Base-by-base conservation (phyloP, 2,888 invertebrate species). In the Pedicia rivosa region DNA sequence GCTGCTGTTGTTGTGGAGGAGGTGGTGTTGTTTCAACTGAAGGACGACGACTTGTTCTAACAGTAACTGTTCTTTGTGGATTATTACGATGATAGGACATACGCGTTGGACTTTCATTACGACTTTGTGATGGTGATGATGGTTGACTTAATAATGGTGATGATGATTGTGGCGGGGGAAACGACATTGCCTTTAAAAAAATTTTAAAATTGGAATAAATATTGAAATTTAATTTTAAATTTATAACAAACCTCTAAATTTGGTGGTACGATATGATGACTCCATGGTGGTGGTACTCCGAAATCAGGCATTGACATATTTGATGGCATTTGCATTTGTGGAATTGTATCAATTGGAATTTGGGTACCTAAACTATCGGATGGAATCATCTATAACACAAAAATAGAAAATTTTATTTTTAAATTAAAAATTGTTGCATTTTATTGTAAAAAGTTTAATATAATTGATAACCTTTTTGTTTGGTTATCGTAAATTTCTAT, bases 71-170 rank as follows among this genome's bases (percentile, higher is more conserved):
- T 27, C 56, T 46, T 34, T 57, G 50, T 41, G 32, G 46, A 40
- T 17, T 50, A 54, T 50, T 51, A 29, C 48, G 45, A 27, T 47
- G 48, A 26, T 47, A 48, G 38, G 50, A 49, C 14, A 47, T 49
- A 35, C 47, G 48, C 16, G 47, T 48, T 4, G 80, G 80, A 36
- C 79, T 79, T 24, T 70, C 68, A 36, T 78, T 68, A 49, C 80
- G 70, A 49, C 82, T 83, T 54, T 79, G 80, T 42, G 78, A 75
- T 31, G 84, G 83, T 30, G 86, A 83, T 36, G 79, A 75, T 48
- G 72, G 70, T 46, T 73, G 72, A 51, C 74, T 76, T 53, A 79
- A 69, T 57, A 78, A 68, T 9, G 82, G 80, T 34, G 82, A 79
- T 42, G 73, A 62, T 36, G 78, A 70, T 45, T 54, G 59, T 9